Base-by-base conservation (phyloP, 2,113 vertebrate genomes). In the Rostratula benghalensis region DNA sequence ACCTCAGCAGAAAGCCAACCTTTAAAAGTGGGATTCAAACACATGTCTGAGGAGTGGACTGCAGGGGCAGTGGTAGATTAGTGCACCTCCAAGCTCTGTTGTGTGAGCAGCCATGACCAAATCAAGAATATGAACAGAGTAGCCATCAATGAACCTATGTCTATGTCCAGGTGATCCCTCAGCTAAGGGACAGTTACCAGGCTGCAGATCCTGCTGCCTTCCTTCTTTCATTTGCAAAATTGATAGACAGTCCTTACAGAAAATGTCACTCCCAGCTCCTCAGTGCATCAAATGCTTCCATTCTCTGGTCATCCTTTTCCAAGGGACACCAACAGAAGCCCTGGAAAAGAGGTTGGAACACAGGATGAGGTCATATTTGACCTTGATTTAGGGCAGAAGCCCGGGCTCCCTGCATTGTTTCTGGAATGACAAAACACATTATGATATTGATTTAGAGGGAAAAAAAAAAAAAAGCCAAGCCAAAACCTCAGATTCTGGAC, bases 11-110 rank as follows among this genome's bases (percentile, higher is more conserved):
- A 28, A 59, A 25, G 2, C 13, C 45, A 74, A 0, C 1, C 25
- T 85, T 1, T 1, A 4, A 3, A 19, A 20, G 23, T 1, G 10
- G 51, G 37, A 6, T 48, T 50, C 3, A 0, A 54, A 12, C 2
- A 13, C 11, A 9, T 3, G 4, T 31, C 24, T 13, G 7, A 77
- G 53, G 27, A 60, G 24, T 4, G 19, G 28, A 48, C 15, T 20
- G 25, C 21, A 31, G 46, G 31, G 22, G 21, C 15, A 51, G 31
- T 0, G 0, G 1, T 10, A 56, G 17, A 7, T 21, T 2, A 51
- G 14, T 18, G 11, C 17, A 31, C 1, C 3, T 8, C 6, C 45
- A 10, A n/a, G 20, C 6, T 11, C 50, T 69, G 10, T 4, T 69
- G 27, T 24, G 21, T 37, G 37, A 53, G 18, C 25, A 67, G 13